phyloP scores from a whole-genome alignment of 2,113 vertebrate genomes.

The Festucalex cinctus region DNA sequence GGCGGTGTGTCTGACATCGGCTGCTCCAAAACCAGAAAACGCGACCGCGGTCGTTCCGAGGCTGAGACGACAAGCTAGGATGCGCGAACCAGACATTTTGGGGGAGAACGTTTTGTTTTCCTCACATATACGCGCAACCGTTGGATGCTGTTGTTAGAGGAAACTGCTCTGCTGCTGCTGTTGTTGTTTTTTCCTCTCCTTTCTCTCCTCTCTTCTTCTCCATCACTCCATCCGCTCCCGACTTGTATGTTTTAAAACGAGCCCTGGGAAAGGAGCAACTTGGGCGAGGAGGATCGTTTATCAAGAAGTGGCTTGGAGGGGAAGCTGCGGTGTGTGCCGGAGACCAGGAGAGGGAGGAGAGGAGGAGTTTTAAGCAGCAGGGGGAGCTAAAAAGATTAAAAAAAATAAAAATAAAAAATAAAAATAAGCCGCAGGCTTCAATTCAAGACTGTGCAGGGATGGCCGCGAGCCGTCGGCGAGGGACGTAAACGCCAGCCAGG shows the following conservation, averaged over 20 bases:
- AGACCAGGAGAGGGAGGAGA: slow-evolving; percentile 23
- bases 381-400: slow-evolving; percentile 29
- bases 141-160: slow-evolving; percentile 3
- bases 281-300: background rate
- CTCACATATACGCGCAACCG: background rate
- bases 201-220: background rate
- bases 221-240: background rate
- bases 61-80: slow-evolving; percentile 10
- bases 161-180: too few relatives aligned
- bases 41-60: slow-evolving; percentile 14
- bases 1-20: slow-evolving; percentile 50
- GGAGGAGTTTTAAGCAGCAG: background rate
- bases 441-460: slow-evolving; percentile 21
- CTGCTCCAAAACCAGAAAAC: slow-evolving; percentile 30
- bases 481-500: slow-evolving; percentile 17
- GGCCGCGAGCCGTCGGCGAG: slow-evolving; percentile 25
- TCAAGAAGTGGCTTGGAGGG: slow-evolving; percentile 7
- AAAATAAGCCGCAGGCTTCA: slow-evolving; percentile 39
- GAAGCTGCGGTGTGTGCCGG: slow-evolving; percentile 9
- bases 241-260: background rate
- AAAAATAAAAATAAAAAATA: too few relatives aligned
- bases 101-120: slow-evolving; percentile 19
- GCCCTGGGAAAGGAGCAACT: slow-evolving; percentile 1
- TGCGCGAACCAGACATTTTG: background rate
- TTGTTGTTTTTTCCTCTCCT: slow-evolving; percentile 8